These are phyloP conservation scores for Athetis lepigone DNA, from an alignment of 2,888 invertebrate genomes.

Conservation along the genomic window DNA sequence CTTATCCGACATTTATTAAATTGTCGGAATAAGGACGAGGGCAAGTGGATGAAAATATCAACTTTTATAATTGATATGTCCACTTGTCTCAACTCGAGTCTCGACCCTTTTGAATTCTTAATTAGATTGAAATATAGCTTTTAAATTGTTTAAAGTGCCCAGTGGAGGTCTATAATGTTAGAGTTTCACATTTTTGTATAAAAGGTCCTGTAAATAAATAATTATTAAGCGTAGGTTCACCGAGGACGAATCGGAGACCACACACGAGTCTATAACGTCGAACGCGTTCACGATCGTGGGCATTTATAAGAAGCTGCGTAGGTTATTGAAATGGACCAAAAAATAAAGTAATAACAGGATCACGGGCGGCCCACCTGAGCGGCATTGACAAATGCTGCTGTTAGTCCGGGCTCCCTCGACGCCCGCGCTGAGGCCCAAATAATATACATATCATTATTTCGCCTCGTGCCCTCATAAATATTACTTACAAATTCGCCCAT, in stretches of 20 bases:
- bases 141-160: conserved; percentile 33
- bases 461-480: conserved; percentile 85
- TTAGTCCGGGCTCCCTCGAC: conserved; percentile 73
- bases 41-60: conserved; percentile 68
- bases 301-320: conserved; percentile 71
- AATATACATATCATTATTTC: conserved; percentile 88
- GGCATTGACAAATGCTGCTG: conserved; percentile 86
- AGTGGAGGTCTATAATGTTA: conserved; percentile 11
- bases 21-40: conserved; percentile 73
- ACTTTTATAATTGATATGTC: conserved; percentile 67
- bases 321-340: conserved; percentile 82
- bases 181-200: conserved; percentile 11
- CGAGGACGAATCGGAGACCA: conserved; percentile 49
- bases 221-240: conserved; percentile 35
- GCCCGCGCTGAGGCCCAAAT: conserved; percentile 80
- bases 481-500: conserved; percentile 84
- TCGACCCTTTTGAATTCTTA: conserved; percentile 49
- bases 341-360: conserved; percentile 84
- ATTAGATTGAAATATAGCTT: conserved; percentile 45
- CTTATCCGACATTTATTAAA: conserved; percentile 84
- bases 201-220: conserved; percentile 19
- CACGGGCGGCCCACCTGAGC: conserved; percentile 83
- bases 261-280: conserved; percentile 58
- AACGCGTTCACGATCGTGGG: conserved; percentile 61
- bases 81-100: conserved; percentile 47